phyloP scores from a whole-genome alignment of 2,888 invertebrate species.

The Shargacucullia verbasci region DNA sequence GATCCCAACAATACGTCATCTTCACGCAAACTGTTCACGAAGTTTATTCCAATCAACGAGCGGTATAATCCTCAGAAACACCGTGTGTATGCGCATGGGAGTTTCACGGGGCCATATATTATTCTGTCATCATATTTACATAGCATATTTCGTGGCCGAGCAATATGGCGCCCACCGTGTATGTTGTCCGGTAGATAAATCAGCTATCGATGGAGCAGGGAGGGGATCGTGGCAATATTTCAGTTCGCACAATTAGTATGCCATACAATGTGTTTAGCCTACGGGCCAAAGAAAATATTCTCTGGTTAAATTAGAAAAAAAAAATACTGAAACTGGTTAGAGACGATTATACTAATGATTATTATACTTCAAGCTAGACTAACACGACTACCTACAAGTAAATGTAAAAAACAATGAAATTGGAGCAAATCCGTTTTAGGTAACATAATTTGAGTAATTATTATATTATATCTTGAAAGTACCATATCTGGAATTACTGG shows the following conservation, averaged over 20 bases:
- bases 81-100: slow-evolving; percentile 6
- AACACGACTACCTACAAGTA: too few species aligned
- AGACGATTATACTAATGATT: too few species aligned
- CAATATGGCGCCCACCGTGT: slow-evolving; percentile 59
- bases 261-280: too few species aligned
- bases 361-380: too few species aligned
- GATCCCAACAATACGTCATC: slow-evolving; percentile 30
- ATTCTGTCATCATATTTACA: slow-evolving; percentile 66
- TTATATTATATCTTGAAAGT: too few species aligned
- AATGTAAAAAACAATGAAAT: too few species aligned
- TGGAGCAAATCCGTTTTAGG: too few species aligned
- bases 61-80: slow-evolving; percentile 12
- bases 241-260: slow-evolving; percentile 12
- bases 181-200: slow-evolving; percentile 66
- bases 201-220: slow-evolving; percentile 48
- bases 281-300: too few species aligned
- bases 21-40: slow-evolving; percentile 36
- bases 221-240: slow-evolving; percentile 7
- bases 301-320: too few species aligned
- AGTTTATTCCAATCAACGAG: slow-evolving; percentile 44
- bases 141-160: slow-evolving; percentile 65
- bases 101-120: slow-evolving; percentile 54
- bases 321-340: too few species aligned
- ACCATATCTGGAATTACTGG: too few species aligned
- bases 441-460: too few species aligned